These are phyloP conservation scores for Gonatopus flavifemur DNA, from an alignment of 1,140 invertebrate species.

Conservation along the genomic window DNA sequence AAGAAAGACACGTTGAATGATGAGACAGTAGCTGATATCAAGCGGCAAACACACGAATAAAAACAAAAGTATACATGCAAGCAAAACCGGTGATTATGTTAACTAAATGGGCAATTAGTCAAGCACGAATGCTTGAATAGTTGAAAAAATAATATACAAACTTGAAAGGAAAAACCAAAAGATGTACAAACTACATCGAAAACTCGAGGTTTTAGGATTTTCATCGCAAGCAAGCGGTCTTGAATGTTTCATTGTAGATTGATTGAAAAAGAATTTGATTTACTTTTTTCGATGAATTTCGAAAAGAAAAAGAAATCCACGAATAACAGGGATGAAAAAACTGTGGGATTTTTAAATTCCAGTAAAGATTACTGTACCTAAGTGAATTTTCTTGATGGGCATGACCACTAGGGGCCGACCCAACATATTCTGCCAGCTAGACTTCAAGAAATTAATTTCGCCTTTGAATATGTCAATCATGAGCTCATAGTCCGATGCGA, in stretches of 20 bases:
- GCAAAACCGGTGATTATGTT: constrained; percentile 32
- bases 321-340: constrained; percentile 20
- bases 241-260: too few species aligned
- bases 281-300: constrained; percentile 1
- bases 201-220: neutral
- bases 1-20: too few species aligned
- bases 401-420: constrained; percentile 88
- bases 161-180: constrained; percentile 14
- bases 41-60: too few species aligned
- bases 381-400: constrained; percentile 83
- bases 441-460: constrained; percentile 95
- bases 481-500: constrained; percentile 93
- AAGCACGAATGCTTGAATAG: too few species aligned
- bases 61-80: constrained; percentile 30
- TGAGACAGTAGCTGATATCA: too few species aligned
- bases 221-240: neutral
- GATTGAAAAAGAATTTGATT: too few species aligned
- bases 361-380: constrained; percentile 75
- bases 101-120: too few species aligned
- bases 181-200: too few species aligned
- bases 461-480: constrained; percentile 97
- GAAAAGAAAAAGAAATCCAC: constrained; percentile 5
- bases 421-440: constrained; percentile 92
- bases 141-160: constrained; percentile 4
- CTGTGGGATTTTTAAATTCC: constrained; percentile 30